Base-by-base conservation (phyloP, 2,113 vertebrate genomes). In the Crotalus helleri region DNA sequence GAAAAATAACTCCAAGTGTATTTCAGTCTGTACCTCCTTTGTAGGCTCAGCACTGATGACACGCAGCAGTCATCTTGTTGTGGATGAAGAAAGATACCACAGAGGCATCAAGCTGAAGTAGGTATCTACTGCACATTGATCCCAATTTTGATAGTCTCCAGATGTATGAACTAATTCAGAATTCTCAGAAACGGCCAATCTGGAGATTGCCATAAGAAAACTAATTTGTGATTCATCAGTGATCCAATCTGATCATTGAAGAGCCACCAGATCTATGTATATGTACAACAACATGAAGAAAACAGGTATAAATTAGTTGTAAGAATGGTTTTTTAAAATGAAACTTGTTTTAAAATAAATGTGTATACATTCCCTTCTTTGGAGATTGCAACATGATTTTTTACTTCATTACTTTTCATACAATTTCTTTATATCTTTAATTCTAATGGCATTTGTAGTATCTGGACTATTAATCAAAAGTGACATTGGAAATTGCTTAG, bases 401-500 rank as follows among this genome's bases (percentile, higher is more conserved):
- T 92, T 89, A 51, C 61, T 69, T 54, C 44, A 81, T 81, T 39
- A 57, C 44, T 93, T 93, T 95, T 94, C 94, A 94, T 94, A 94
- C 93, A 58, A 93, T 93, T 95, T 96, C 64, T 61, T 91, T 96
- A 94, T 94, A 92, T 94, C 87, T 93, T 69, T 93, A 87, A 94
- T 96, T 97, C 96, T 97, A 95, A 97, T 95, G 95, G 95, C 93
- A 93, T 95, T 95, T 92, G 4, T 90, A 96, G 92, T 95, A 93
- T 94, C 94, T 94, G 91, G 95, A 93, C 93, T 94, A 96, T 97
- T 96, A 95, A 96, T 97, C 96, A 96, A 93, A 94, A 0, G 0
- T 96, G 95, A 96, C 96, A 95, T 95, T 88, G 93, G 96, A 95
- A 97, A 97, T 95, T 94, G 96, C 95, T 93, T 94, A 95, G 94